phyloP scores from a whole-genome alignment of 2,797 vertebrate species.

The Vireo griseus region DNA sequence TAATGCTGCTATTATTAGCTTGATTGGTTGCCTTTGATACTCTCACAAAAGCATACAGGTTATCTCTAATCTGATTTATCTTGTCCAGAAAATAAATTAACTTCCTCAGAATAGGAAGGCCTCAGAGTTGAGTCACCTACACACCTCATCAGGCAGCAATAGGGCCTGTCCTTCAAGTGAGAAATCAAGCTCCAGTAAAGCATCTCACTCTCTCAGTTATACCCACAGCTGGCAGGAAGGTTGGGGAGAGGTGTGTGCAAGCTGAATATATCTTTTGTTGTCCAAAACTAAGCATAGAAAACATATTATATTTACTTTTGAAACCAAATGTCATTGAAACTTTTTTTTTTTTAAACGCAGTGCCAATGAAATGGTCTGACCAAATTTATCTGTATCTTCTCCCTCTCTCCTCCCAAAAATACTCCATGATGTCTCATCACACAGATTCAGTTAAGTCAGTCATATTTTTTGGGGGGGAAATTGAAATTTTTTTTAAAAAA shows the following conservation, averaged over 20 bases:
- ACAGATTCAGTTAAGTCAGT: background rate
- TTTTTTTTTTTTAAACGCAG: background rate
- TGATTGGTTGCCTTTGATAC: conserved; percentile 18
- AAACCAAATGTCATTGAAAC: background rate
- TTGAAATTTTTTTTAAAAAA: background rate
- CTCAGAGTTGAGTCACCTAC: conserved; percentile 31
- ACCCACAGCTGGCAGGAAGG: background rate
- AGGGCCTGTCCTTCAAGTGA: background rate
- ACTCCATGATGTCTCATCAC: background rate
- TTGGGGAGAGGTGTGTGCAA: background rate
- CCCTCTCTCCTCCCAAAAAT: background rate
- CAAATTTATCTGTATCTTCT: background rate
- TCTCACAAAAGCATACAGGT: background rate
- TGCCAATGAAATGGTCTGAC: background rate
- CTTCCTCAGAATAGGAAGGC: conserved; percentile 10
- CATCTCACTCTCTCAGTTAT: background rate
- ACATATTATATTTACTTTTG: background rate
- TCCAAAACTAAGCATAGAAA: background rate
- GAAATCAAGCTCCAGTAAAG: background rate
- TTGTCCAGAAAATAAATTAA: conserved; percentile 42
- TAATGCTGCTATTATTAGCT: conserved; percentile 24
- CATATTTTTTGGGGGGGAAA: background rate
- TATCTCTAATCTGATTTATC: conserved; percentile 40
- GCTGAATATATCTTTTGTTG: background rate
- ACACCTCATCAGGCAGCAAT: conserved; percentile 22